Conservation (phyloP, 2,888 invertebrate genomes). For the Drosophila subsilvestris region DNA sequence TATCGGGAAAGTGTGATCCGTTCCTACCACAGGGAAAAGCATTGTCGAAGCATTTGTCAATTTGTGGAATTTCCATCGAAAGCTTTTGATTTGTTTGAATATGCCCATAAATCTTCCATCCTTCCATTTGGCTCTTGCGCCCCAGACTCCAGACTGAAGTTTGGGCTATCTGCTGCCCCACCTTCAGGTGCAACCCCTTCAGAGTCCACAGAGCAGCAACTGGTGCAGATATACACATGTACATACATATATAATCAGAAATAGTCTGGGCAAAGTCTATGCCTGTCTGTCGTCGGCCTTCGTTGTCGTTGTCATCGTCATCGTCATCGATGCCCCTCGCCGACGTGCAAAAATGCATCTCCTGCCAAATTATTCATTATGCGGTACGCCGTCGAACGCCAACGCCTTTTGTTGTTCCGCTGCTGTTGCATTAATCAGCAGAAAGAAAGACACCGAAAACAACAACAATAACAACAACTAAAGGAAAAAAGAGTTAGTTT, state of each 20-base stretch:
- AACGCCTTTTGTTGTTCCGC: slow-evolving; percentile 37
- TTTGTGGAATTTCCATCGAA: not conserved
- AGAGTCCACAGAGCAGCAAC: not conserved
- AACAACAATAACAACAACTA: not conserved
- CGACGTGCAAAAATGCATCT: slow-evolving; percentile 71
- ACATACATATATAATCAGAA: slow-evolving; percentile 26
- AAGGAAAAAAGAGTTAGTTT: slow-evolving; percentile 7
- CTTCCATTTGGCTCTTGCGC: no score
- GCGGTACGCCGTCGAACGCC: slow-evolving; percentile 21
- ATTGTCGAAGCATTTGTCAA: not conserved
- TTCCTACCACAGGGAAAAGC: not conserved
- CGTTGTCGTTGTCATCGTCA: slow-evolving; percentile 3
- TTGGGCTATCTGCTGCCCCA: not conserved
- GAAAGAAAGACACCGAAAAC: not conserved
- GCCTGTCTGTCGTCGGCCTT: slow-evolving; percentile 19
- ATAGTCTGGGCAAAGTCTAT: slow-evolving; percentile 39
- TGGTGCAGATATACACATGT: slow-evolving; percentile 1
- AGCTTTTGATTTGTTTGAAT: no score
- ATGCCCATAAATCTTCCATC: no score
- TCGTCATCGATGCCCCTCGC: slow-evolving; percentile 25
- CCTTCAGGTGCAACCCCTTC: not conserved
- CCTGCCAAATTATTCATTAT: slow-evolving; percentile 67
- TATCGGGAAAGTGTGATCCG: not conserved
- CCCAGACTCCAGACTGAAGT: not conserved
- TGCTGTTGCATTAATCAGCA: slow-evolving; percentile 41